Evolutionary conservation across 1,140 invertebrate species (phyloP).

Genomic region (Octopus sinensis): DNA sequence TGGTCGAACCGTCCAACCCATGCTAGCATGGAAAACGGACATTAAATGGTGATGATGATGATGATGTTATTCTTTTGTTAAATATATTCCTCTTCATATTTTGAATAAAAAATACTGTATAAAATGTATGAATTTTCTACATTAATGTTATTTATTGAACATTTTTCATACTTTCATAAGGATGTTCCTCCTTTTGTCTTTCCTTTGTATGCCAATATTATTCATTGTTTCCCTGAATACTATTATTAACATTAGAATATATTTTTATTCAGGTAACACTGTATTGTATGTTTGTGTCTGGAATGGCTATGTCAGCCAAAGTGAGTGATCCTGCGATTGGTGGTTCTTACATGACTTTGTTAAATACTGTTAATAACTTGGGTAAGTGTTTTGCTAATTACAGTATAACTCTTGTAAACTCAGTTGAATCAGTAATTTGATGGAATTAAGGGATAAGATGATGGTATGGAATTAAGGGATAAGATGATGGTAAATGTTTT

Average conservation of each 20-base stretch:
- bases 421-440: background rate
- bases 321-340: conserved; percentile 91
- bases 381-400: conserved; percentile 54
- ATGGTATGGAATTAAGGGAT: background rate
- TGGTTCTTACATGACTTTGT: conserved; percentile 98
- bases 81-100: too few species aligned
- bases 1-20: too few species aligned
- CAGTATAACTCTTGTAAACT: background rate
- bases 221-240: background rate
- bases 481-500: background rate
- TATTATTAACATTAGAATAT: background rate
- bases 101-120: too few species aligned
- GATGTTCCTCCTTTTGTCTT: too few species aligned
- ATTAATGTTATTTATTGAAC: background rate
- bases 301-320: conserved; percentile 77
- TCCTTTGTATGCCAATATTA: background rate
- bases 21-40: too few species aligned
- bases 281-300: conserved; percentile 71
- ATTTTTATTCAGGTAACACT: conserved; percentile 46
- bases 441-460: background rate
- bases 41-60: too few species aligned
- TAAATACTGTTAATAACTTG: conserved; percentile 94
- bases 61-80: too few species aligned
- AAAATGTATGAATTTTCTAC: background rate
- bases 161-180: background rate